phyloP scores from a whole-genome alignment of 2,797 vertebrate species.

The Philypnodon macrostomus region DNA sequence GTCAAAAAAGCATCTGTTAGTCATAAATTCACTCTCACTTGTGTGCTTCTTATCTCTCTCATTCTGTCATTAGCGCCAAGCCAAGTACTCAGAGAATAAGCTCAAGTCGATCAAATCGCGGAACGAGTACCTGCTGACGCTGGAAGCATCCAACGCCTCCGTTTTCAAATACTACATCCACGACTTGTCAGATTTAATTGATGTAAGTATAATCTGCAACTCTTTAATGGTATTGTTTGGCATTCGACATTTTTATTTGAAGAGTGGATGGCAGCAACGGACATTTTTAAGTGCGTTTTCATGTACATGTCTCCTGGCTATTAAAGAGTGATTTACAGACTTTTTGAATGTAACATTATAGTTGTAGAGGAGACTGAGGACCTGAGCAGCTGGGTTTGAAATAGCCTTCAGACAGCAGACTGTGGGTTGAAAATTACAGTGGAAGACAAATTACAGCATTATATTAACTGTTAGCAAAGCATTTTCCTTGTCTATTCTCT shows the following conservation, averaged over 20 bases:
- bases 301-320: slow-evolving; percentile 6
- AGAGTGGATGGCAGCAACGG: slow-evolving; percentile 9
- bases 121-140: slow-evolving; percentile 96
- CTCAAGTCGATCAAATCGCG: slow-evolving; percentile 98
- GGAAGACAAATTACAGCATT: slow-evolving; percentile 33
- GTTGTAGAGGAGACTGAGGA: slow-evolving; percentile 31
- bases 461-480: slow-evolving; percentile 37
- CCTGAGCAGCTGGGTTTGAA: slow-evolving; percentile 34
- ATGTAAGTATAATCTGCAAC: slow-evolving; percentile 83
- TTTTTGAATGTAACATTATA: slow-evolving; percentile 38
- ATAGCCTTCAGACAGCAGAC: slow-evolving; percentile 21
- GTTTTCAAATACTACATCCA: slow-evolving; percentile 99
- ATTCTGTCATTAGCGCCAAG: slow-evolving; percentile 85
- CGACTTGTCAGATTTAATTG: slow-evolving; percentile 95
- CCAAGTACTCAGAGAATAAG: slow-evolving; percentile 99
- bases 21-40: slow-evolving; percentile 41
- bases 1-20: slow-evolving; percentile 41
- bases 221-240: slow-evolving; percentile 8
- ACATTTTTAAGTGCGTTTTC: slow-evolving; percentile 11
- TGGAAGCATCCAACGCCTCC: slow-evolving; percentile 95
- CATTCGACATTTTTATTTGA: slow-evolving; percentile 6
- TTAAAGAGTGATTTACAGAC: slow-evolving; percentile 22
- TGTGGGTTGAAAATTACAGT: slow-evolving; percentile 40
- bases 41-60: slow-evolving; percentile 37
- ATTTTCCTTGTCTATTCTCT: slow-evolving; percentile 13